Conservation (phyloP, 2,797 vertebrate genomes). For the Paramormyrops hopkinsi region DNA sequence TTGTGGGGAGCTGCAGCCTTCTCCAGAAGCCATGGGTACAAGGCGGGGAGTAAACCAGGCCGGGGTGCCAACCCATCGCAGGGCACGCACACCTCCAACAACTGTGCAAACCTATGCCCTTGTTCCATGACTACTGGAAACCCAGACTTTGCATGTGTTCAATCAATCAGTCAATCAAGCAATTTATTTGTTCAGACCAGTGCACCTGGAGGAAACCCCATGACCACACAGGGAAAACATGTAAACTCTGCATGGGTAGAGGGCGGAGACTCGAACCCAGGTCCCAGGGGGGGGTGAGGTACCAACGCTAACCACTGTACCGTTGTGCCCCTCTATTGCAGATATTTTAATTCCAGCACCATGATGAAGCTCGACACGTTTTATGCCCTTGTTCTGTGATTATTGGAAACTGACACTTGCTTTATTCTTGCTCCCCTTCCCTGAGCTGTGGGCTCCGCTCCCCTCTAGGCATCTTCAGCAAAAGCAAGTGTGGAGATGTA, state of each 20-base stretch:
- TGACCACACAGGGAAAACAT: neutral
- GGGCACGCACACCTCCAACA: neutral
- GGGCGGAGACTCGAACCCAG: neutral
- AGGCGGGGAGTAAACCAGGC: neutral
- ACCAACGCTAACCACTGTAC: neutral
- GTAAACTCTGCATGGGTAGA: neutral
- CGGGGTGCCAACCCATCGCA: neutral
- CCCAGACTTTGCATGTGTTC: neutral
- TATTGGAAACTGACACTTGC: neutral
- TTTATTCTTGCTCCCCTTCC: neutral
- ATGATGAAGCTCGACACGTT: neutral
- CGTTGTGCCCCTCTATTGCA: neutral
- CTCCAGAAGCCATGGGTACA: neutral
- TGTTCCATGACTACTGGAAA: neutral
- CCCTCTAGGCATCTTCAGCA: neutral
- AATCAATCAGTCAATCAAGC: too few species aligned
- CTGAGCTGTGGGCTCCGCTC: neutral
- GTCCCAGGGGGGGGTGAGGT: neutral
- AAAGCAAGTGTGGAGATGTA: neutral
- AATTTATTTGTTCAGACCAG: neutral
- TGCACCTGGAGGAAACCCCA: neutral
- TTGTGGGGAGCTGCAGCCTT: neutral
- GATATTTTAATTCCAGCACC: neutral
- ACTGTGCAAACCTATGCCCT: neutral
- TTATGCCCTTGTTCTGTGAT: neutral